Evolutionary conservation across 2,888 invertebrate species (phyloP).

Genomic region (Orchestes rusci): DNA sequence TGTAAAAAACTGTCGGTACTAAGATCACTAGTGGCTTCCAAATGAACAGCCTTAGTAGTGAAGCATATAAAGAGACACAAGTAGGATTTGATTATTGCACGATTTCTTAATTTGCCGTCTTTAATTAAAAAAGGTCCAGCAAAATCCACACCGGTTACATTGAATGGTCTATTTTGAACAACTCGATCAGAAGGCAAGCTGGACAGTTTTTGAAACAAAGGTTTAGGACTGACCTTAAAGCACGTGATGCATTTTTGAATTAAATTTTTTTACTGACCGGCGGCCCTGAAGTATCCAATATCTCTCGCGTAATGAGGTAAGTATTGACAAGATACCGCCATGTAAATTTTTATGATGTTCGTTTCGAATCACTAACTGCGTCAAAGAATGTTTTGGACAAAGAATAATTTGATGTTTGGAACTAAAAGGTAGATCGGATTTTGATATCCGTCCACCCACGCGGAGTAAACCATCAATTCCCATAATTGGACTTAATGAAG

Average conservation of each 20-base stretch:
- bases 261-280: conserved; percentile 14
- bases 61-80: conserved; percentile 24
- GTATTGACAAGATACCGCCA: conserved; percentile 8
- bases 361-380: conserved; percentile 1
- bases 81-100: conserved; percentile 21
- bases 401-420: conserved; percentile 15
- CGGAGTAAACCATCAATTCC: conserved; percentile 5
- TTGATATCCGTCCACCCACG: conserved; percentile 16
- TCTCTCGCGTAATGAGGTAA: conserved; percentile 2
- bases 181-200: conserved; percentile 18
- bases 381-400: conserved; percentile 1
- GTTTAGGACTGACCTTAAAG: conserved; percentile 12
- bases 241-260: conserved; percentile 17
- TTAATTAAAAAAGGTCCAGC: no score
- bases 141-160: conserved; percentile 20
- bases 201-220: conserved; percentile 13
- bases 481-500: conserved; percentile 5
- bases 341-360: conserved; percentile 9
- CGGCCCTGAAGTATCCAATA: conserved; percentile 4
- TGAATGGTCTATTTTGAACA: conserved; percentile 20
- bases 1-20: conserved; percentile 12
- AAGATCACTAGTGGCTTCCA: conserved; percentile 17
- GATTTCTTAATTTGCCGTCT: conserved; percentile 22
- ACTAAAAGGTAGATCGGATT: conserved; percentile 4
- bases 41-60: conserved; percentile 23